A percentile compares a stretch with the other conserved stretches of the same genome.
These are phyloP conservation scores for Laticauda laticaudata DNA, from an alignment of 2,113 vertebrate species.

Conservation along the genomic window DNA sequence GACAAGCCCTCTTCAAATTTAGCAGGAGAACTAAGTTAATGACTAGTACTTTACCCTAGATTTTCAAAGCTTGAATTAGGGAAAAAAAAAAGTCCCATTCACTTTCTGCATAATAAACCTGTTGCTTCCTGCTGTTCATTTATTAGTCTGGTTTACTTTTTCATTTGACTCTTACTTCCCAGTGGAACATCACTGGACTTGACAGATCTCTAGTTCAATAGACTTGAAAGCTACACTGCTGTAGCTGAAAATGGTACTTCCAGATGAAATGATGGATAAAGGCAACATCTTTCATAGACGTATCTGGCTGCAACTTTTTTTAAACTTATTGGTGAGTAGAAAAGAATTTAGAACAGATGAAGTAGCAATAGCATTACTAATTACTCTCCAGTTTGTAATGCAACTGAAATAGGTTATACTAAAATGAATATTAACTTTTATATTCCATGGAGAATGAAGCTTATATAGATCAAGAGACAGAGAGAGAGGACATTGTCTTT, in stretches of 20 bases:
- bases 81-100: not conserved
- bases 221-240: slow-evolving; percentile 27
- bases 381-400: not conserved
- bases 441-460: not conserved
- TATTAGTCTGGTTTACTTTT: slow-evolving; percentile 29
- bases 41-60: not conserved
- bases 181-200: slow-evolving; percentile 4
- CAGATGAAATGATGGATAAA: slow-evolving; percentile 25
- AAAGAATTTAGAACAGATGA: not conserved
- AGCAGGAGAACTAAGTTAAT: not conserved
- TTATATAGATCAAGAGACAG: not conserved
- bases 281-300: slow-evolving; percentile 38
- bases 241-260: slow-evolving; percentile 56
- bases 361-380: not conserved
- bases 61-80: not conserved
- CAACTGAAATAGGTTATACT: not conserved
- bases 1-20: slow-evolving; percentile 25
- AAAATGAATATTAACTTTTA: not conserved
- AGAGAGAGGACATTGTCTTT: not conserved
- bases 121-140: slow-evolving; percentile 27
- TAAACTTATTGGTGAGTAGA: slow-evolving; percentile 70
- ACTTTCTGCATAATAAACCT: slow-evolving; percentile 22
- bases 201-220: slow-evolving; percentile 10
- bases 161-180: not conserved
- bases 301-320: slow-evolving; percentile 49